Evolutionary conservation across 2,888 invertebrate genomes (phyloP).

Genomic region (Hesperia comma): DNA sequence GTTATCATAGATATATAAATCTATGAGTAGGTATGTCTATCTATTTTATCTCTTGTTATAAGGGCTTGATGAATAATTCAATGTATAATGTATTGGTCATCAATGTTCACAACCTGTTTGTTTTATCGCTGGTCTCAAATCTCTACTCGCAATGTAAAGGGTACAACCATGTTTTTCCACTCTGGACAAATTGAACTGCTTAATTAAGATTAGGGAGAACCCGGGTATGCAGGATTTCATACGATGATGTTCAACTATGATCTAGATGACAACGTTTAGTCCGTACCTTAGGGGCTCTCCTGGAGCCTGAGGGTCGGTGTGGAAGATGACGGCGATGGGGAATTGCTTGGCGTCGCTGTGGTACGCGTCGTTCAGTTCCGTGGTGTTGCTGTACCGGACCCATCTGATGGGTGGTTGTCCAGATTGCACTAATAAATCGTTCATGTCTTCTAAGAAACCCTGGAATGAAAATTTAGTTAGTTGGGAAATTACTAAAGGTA

Average conservation of each 20-base stretch:
- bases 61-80: no score
- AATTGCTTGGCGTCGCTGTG: conserved; percentile 86
- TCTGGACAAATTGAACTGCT: no score
- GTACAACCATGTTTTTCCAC: no score
- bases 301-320: conserved; percentile 71
- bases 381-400: conserved; percentile 85
- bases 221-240: no score
- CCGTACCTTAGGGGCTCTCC: conserved; percentile 80
- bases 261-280: neutral
- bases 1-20: no score
- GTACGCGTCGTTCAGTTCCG: conserved; percentile 88
- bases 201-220: no score
- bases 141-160: no score
- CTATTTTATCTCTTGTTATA: no score
- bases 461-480: conserved; percentile 50
- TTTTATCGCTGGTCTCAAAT: no score
- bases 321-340: conserved; percentile 89
- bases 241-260: neutral
- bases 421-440: conserved; percentile 83
- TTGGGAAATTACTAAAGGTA: neutral
- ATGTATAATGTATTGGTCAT: no score
- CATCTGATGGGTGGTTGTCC: conserved; percentile 85
- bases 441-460: conserved; percentile 86
- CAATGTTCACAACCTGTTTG: no score
- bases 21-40: no score